A percentile compares a stretch with the other conserved stretches of the same genome.
Evolutionary conservation across 64 coral and sea anemone genomes (phyloP).

Genomic region (Stichodactyla mertensii): DNA sequence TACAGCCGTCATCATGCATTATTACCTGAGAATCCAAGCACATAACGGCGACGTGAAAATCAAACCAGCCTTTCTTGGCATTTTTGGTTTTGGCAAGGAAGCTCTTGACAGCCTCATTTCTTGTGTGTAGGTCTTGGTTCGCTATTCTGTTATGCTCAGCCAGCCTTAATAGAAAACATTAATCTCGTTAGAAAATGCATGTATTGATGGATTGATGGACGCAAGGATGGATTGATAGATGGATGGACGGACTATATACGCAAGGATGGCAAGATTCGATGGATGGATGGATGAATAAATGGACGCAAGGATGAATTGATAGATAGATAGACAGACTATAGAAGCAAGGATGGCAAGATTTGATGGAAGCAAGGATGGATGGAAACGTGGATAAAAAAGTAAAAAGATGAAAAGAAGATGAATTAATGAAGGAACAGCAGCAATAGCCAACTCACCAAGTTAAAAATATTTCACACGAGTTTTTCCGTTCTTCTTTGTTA

Average conservation of each 20-base stretch:
- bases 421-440: too few species aligned
- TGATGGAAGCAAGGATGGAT: too few species aligned
- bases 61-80: not conserved
- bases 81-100: not conserved
- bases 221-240: not conserved
- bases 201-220: not conserved
- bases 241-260: not conserved
- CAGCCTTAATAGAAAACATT: not conserved
- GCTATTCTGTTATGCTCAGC: not conserved
- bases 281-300: not conserved
- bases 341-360: too few species aligned
- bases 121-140: not conserved
- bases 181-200: not conserved
- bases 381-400: too few species aligned
- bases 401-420: not conserved
- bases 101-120: not conserved
- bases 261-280: too few species aligned
- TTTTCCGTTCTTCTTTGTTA: not conserved
- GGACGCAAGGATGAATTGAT: not conserved
- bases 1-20: not conserved
- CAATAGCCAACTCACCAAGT: not conserved
- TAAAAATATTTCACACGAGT: not conserved
- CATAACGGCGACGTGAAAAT: not conserved
- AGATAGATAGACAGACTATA: not conserved
- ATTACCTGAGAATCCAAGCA: constrained; percentile 1